These are phyloP conservation scores for Lophochroa leadbeateri DNA, from an alignment of 2,113 vertebrate genomes.

Conservation along the genomic window DNA sequence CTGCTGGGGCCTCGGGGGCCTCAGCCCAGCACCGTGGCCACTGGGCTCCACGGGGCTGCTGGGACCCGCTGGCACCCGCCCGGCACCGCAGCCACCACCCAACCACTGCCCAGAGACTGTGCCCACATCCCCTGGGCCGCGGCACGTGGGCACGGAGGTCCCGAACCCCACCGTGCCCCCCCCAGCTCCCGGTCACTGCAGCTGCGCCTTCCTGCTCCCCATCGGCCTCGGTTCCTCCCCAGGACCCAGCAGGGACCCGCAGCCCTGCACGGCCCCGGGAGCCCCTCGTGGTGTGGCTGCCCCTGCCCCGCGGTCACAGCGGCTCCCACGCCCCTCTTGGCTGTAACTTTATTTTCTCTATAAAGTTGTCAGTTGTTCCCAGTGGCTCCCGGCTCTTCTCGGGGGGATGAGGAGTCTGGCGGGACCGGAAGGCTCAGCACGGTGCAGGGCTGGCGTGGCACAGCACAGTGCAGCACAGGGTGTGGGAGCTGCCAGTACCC, in stretches of 20 bases:
- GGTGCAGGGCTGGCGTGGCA: not conserved
- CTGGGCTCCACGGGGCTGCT: not conserved
- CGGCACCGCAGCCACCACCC: not conserved
- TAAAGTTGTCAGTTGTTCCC: conserved; percentile 38
- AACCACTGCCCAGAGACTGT: conserved; percentile 25
- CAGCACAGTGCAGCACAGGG: not conserved
- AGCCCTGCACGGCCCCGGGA: not conserved
- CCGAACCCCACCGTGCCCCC: not conserved
- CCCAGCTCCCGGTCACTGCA: not conserved
- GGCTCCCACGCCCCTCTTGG: not conserved
- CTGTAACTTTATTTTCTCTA: conserved; percentile 62
- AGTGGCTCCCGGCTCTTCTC: not conserved
- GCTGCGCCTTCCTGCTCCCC: not conserved
- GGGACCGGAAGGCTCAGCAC: rapidly evolving
- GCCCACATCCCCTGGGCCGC: not conserved
- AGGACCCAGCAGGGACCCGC: not conserved
- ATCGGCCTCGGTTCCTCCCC: not conserved
- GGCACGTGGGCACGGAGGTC: not conserved
- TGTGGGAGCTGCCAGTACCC: rapidly evolving
- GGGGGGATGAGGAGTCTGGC: not conserved
- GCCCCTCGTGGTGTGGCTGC: not conserved
- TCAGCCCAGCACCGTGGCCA: not conserved
- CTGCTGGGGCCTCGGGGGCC: not conserved
- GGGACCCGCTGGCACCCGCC: not conserved
- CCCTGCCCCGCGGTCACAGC: not conserved